Evolutionary conservation across 2,113 vertebrate species (phyloP).

Genomic region (Opisthocomus hoazin): DNA sequence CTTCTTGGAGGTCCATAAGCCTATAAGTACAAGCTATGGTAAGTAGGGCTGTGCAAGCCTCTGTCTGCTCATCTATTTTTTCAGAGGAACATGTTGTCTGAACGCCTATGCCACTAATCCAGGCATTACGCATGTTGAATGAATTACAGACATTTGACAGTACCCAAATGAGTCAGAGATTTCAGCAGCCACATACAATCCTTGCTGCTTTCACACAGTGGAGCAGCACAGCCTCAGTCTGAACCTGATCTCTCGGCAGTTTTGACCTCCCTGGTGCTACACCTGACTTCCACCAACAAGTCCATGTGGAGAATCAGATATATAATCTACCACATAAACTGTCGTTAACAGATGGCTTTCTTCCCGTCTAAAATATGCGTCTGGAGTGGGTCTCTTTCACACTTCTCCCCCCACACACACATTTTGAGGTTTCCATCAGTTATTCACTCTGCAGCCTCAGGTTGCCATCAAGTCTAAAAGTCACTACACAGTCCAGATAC

Average conservation of each 20-base stretch:
- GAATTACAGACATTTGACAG: conserved; percentile 6
- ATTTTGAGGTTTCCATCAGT: neutral
- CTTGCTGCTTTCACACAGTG: neutral
- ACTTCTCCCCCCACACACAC: neutral
- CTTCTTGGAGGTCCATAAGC: neutral
- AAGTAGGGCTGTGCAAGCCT: neutral
- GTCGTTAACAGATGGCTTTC: neutral
- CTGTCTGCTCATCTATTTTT: neutral
- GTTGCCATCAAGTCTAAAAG: neutral
- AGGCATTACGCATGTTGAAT: conserved; percentile 12
- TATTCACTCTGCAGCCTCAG: neutral
- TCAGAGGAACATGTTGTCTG: conserved; percentile 11
- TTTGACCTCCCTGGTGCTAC: neutral
- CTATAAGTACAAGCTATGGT: neutral
- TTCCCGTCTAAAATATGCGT: neutral
- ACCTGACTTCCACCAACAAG: neutral
- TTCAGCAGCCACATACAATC: neutral
- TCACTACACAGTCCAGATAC: neutral
- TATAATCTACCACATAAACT: neutral
- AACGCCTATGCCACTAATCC: neutral
- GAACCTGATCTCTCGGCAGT: neutral
- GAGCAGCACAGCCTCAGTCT: neutral
- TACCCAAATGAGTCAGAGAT: conserved; percentile 13
- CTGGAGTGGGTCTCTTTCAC: neutral
- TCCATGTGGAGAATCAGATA: neutral